phyloP scores from a whole-genome alignment of 2,888 invertebrate genomes.

The Mesorhabditis spiculigera region DNA sequence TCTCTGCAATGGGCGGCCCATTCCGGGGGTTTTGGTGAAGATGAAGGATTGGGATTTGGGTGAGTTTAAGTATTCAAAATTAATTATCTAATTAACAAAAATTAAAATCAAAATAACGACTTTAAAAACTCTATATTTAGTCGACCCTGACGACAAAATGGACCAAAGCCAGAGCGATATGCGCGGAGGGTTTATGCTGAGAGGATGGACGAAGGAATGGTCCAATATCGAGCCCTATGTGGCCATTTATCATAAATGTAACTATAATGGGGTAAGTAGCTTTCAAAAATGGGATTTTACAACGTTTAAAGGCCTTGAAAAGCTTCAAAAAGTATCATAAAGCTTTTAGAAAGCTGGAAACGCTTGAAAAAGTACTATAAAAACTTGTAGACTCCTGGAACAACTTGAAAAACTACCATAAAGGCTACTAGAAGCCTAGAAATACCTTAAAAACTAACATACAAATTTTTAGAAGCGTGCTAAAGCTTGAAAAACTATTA shows the following conservation, averaged over 20 bases:
- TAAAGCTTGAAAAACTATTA: too few species aligned
- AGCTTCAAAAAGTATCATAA: not conserved
- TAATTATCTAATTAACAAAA: not conserved
- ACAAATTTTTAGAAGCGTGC: too few species aligned
- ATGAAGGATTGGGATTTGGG: slow-evolving; percentile 2
- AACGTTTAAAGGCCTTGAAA: not conserved
- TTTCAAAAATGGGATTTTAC: not conserved
- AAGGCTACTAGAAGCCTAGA: too few species aligned
- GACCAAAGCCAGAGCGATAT: not conserved
- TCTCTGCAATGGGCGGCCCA: slow-evolving; percentile 1
- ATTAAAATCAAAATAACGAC: too few species aligned
- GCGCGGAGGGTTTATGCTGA: not conserved
- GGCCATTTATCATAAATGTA: not conserved
- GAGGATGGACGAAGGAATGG: slow-evolving; percentile 5
- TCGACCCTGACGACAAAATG: slow-evolving; percentile 4
- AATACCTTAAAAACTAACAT: too few species aligned
- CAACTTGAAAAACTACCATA: too few species aligned
- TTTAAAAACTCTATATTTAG: not conserved
- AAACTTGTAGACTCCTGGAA: too few species aligned
- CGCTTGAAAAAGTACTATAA: too few species aligned
- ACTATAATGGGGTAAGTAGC: not conserved
- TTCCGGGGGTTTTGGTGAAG: slow-evolving; percentile 4
- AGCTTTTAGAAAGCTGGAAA: too few species aligned
- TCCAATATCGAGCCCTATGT: not conserved
- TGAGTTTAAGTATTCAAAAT: not conserved